These are phyloP conservation scores for Burhinus bistriatus DNA, from an alignment of 2,113 vertebrate genomes.

Conservation along the genomic window DNA sequence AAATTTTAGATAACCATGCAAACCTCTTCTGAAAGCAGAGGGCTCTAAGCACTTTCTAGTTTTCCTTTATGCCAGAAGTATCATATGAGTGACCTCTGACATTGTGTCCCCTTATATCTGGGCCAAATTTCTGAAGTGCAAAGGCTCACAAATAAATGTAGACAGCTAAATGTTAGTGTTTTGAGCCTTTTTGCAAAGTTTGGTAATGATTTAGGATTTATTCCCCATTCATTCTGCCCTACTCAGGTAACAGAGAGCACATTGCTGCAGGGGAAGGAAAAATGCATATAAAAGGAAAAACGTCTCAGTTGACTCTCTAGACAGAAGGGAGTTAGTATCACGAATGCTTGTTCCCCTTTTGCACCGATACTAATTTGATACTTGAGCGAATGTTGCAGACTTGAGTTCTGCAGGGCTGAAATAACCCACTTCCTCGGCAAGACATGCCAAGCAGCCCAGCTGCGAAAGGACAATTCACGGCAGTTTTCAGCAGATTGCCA, in stretches of 20 bases:
- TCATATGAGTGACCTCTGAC: background rate
- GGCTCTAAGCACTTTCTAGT: background rate
- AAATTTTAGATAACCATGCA: background rate
- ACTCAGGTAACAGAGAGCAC: background rate
- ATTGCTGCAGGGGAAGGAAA: background rate
- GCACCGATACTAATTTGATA: background rate
- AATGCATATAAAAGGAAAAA: background rate
- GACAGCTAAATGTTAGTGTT: background rate
- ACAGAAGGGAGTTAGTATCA: background rate
- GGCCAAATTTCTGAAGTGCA: background rate
- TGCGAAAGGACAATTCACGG: conserved; percentile 50
- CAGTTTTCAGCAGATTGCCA: background rate
- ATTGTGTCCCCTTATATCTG: background rate
- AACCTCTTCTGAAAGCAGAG: background rate
- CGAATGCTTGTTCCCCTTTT: background rate
- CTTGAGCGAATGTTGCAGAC: background rate
- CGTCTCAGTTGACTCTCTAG: background rate
- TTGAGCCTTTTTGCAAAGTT: background rate
- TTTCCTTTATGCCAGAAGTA: background rate
- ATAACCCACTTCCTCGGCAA: conserved; percentile 3
- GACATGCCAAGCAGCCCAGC: conserved; percentile 12
- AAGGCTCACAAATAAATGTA: background rate
- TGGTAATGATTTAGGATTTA: background rate
- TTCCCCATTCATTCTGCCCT: background rate
- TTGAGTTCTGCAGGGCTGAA: conserved; percentile 29